phyloP scores from a whole-genome alignment of 2,113 vertebrate species.

The Bos taurus region DNA sequence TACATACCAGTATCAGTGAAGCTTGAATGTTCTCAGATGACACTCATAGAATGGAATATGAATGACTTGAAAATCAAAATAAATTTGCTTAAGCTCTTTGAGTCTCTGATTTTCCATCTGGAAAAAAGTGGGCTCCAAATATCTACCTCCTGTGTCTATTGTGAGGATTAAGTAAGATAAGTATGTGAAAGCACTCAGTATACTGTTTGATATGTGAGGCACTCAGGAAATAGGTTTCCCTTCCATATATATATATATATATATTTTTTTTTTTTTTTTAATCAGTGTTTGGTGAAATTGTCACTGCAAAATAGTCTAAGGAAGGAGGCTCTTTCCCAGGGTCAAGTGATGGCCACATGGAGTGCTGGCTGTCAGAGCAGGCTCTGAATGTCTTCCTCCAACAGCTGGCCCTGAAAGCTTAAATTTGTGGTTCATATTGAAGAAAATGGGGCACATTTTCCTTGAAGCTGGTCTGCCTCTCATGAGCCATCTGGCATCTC shows the following conservation, averaged over 20 bases:
- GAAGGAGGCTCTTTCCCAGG: not conserved
- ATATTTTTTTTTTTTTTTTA: not conserved
- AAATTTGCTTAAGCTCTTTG: not conserved
- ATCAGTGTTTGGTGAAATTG: not conserved
- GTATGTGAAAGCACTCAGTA: not conserved
- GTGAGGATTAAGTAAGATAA: conserved; percentile 25
- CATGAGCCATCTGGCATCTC: conserved; percentile 60
- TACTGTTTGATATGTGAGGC: not conserved
- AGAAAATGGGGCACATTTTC: conserved; percentile 47
- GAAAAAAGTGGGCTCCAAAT: conserved; percentile 12
- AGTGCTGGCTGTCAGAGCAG: not conserved
- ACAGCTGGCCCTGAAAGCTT: not conserved
- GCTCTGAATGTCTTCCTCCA: not conserved
- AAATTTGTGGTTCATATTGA: conserved; percentile 38
- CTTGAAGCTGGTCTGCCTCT: conserved; percentile 58
- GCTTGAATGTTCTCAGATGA: not conserved
- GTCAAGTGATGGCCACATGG: not conserved
- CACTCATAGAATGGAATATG: not conserved
- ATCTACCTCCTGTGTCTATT: not conserved
- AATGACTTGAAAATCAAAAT: conserved; percentile 22
- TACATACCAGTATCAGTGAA: not conserved
- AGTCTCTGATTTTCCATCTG: conserved; percentile 22
- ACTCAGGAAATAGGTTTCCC: not conserved
- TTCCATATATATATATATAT: not conserved
- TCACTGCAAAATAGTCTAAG: not conserved